Evolutionary conservation across 2,888 invertebrate species (phyloP).

Genomic region (Acholoe squamosa): DNA sequence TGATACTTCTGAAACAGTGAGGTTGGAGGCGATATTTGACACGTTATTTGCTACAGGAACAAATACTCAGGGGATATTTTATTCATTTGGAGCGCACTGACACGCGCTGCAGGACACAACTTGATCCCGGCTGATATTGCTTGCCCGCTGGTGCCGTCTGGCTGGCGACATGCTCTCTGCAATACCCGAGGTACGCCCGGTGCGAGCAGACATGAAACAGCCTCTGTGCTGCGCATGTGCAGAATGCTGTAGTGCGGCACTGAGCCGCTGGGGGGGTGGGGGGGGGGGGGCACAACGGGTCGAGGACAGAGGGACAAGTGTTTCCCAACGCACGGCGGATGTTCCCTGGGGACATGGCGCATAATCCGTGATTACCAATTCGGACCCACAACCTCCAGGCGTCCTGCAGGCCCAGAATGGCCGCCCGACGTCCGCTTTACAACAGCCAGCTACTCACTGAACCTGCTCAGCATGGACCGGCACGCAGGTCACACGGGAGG

Average conservation of each 20-base stretch:
- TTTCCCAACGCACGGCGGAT: neutral
- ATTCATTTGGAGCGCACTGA: neutral
- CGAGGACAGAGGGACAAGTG: neutral
- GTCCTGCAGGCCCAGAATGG: neutral
- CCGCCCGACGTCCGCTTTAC: neutral
- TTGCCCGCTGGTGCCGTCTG: conserved; percentile 13
- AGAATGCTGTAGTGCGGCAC: neutral
- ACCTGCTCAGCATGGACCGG: neutral
- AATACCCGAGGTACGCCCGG: neutral
- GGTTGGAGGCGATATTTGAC: neutral
- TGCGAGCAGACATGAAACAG: neutral
- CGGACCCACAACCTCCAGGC: neutral
- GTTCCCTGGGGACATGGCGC: neutral
- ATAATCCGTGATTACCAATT: conserved; percentile 48
- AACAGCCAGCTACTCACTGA: neutral
- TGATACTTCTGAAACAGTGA: too few species aligned
- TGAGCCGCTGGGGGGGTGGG: neutral
- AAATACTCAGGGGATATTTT: conserved; percentile 25
- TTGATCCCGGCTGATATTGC: conserved; percentile 28
- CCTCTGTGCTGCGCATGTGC: conserved; percentile 6
- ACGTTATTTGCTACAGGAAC: neutral
- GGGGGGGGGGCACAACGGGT: neutral
- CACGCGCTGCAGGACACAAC: neutral
- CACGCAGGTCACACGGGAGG: neutral
- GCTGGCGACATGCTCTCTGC: neutral